A percentile compares a stretch with the other conserved stretches of the same genome.
phyloP scores from a whole-genome alignment of 2,113 vertebrate genomes.

The Mormyrus lacerda region DNA sequence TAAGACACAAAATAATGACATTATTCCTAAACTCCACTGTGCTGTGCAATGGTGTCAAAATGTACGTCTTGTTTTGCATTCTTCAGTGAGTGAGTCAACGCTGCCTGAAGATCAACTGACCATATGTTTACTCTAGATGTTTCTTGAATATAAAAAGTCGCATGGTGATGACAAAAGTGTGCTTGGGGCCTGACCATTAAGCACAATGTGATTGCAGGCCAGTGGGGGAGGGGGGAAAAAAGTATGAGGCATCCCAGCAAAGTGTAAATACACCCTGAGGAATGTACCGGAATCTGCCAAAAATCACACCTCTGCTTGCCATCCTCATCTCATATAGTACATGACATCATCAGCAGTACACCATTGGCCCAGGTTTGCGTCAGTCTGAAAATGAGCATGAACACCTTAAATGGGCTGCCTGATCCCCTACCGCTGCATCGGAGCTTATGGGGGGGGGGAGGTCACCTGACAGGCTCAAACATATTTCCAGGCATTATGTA shows the following conservation, averaged over 20 bases:
- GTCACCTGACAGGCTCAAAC: background rate
- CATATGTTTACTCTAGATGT: too few relatives aligned
- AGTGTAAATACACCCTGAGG: background rate
- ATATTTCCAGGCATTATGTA: background rate
- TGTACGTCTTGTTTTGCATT: too few relatives aligned
- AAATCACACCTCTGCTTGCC: background rate
- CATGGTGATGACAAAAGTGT: background rate
- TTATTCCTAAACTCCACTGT: too few relatives aligned
- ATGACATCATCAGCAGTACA: background rate
- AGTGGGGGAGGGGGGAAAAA: background rate
- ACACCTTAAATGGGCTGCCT: background rate
- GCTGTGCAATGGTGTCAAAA: too few relatives aligned
- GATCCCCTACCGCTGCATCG: background rate
- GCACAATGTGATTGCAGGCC: background rate
- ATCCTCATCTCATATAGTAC: background rate
- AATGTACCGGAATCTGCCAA: background rate
- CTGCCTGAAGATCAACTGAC: too few relatives aligned
- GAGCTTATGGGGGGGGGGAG: background rate
- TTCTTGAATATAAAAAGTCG: background rate
- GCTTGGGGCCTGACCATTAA: background rate
- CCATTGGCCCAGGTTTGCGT: background rate
- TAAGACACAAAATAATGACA: too few relatives aligned
- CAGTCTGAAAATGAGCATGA: background rate
- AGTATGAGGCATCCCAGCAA: background rate
- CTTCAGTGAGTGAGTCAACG: too few relatives aligned